These are phyloP conservation scores for Pangasius larnaudii DNA, from an alignment of 2,797 vertebrate genomes.

Conservation along the genomic window DNA sequence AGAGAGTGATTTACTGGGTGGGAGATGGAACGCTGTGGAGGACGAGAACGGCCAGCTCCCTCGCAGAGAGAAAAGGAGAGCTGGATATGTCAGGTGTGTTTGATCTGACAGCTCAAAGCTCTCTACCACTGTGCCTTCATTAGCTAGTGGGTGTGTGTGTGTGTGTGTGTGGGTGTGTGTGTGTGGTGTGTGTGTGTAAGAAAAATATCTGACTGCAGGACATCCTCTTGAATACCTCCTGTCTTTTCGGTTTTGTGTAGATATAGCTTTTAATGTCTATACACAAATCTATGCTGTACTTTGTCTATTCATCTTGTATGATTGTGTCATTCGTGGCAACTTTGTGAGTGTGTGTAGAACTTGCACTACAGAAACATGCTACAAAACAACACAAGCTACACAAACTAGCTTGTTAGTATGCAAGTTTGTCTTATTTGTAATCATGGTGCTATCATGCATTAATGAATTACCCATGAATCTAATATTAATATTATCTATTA, in stretches of 20 bases:
- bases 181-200: conserved; percentile 13
- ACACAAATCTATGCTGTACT: not conserved
- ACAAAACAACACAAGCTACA: not conserved
- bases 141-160: conserved; percentile 27
- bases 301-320: not conserved
- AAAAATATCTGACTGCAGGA: conserved; percentile 23
- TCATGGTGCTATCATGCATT: not conserved
- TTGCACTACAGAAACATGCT: not conserved
- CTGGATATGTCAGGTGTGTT: conserved; percentile 44
- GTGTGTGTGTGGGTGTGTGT: conserved; percentile 29
- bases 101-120: conserved; percentile 43
- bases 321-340: not conserved
- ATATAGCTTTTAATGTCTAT: not conserved
- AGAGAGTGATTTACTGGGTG: conserved; percentile 15
- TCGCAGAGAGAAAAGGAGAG: conserved; percentile 37
- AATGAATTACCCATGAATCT: not conserved
- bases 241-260: not conserved
- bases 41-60: conserved; percentile 17
- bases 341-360: not conserved
- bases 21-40: conserved; percentile 30
- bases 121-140: conserved; percentile 39
- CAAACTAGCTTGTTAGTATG: not conserved
- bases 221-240: conserved; percentile 12
- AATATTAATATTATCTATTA: not conserved
- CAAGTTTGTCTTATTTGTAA: not conserved